phyloP scores from a whole-genome alignment of 2,888 invertebrate genomes.

The Orthonychiurus folsomi region DNA sequence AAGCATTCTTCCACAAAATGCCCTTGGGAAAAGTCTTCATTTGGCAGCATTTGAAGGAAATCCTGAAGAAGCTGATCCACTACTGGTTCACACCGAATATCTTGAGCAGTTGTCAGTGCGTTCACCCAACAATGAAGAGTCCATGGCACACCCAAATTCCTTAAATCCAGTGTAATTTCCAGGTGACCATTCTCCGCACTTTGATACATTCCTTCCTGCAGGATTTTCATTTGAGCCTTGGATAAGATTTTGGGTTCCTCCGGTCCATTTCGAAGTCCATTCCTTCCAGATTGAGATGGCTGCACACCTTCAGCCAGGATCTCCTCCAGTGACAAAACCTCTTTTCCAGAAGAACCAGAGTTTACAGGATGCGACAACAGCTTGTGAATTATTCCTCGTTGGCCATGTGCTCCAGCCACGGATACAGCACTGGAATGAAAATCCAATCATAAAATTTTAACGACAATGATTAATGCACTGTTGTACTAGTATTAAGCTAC shows the following conservation, averaged over 20 bases:
- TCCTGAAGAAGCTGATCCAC: slow-evolving; percentile 82
- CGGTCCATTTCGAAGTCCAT: slow-evolving; percentile 27
- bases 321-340: slow-evolving; percentile 77
- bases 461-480: not conserved
- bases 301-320: slow-evolving; percentile 73
- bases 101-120: slow-evolving; percentile 76
- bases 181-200: slow-evolving; percentile 84
- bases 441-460: slow-evolving; percentile 12
- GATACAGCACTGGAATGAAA: slow-evolving; percentile 64
- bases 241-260: slow-evolving; percentile 51
- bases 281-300: slow-evolving; percentile 24
- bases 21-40: slow-evolving; percentile 63
- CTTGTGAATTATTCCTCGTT: slow-evolving; percentile 67
- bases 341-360: slow-evolving; percentile 52
- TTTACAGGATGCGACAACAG: slow-evolving; percentile 62
- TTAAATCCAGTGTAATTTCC: slow-evolving; percentile 80
- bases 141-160: slow-evolving; percentile 80
- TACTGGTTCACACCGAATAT: slow-evolving; percentile 69
- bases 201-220: slow-evolving; percentile 91
- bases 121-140: slow-evolving; percentile 88
- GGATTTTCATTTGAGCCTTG: slow-evolving; percentile 71
- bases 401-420: slow-evolving; percentile 81
- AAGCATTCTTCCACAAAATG: slow-evolving; percentile 85
- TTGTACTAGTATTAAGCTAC: not conserved
- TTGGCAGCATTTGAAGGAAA: slow-evolving; percentile 80